Evolutionary conservation across 2,888 invertebrate species (phyloP).

Genomic region (Myopa testacea): DNA sequence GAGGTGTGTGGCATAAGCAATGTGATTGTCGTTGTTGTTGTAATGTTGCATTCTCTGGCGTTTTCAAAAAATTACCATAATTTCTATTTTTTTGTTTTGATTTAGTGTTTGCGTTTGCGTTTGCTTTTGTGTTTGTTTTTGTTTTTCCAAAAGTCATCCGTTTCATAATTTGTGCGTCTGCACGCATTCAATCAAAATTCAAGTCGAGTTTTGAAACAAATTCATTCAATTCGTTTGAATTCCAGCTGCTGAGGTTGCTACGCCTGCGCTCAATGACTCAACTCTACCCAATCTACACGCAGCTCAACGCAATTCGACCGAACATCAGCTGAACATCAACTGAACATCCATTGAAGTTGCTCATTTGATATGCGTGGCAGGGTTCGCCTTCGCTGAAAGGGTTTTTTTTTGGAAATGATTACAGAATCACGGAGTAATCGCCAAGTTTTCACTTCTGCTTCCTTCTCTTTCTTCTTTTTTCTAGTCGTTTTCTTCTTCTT

Average conservation of each 20-base stretch:
- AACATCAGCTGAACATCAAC: not conserved
- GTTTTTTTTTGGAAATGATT: not conserved
- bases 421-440: not conserved
- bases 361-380: not conserved
- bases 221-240: slow-evolving; percentile 17
- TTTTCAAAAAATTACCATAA: slow-evolving; percentile 21
- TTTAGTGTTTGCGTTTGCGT: not conserved
- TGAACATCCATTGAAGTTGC: not conserved
- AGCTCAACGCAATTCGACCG: not conserved
- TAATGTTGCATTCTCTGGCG: not conserved
- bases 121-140: not conserved
- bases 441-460: not conserved
- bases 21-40: slow-evolving; percentile 6
- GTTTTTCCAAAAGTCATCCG: not conserved
- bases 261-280: slow-evolving; percentile 35
- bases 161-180: slow-evolving; percentile 36
- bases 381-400: slow-evolving; percentile 2
- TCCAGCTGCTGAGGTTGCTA: slow-evolving; percentile 18
- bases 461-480: not conserved
- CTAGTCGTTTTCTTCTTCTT: too few relatives aligned
- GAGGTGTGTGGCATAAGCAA: slow-evolving; percentile 33
- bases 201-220: slow-evolving; percentile 7
- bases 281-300: not conserved
- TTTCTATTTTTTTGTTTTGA: slow-evolving; percentile 3
- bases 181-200: slow-evolving; percentile 36